Base-by-base conservation (phyloP, 2,113 vertebrate species). In the Nesoenas mayeri region DNA sequence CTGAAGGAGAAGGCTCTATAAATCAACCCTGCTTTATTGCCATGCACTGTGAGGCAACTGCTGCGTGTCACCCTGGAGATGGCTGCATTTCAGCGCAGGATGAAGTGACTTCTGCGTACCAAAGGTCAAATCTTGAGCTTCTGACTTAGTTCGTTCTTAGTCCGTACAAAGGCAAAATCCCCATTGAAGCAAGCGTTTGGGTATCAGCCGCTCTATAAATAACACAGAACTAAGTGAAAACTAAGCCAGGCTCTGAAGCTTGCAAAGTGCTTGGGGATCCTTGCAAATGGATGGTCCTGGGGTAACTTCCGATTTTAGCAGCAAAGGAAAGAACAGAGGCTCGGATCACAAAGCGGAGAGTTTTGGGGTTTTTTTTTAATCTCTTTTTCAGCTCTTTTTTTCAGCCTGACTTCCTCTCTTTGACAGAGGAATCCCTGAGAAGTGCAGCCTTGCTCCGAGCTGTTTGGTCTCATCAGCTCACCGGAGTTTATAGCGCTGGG, bases 271-370 rank as follows among this genome's bases (percentile, higher is more conserved):
- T 91, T 29, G 83, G 93, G 86, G 83, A 95, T 93, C 72, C 80
- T 94, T 69, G 70, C 83, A 78, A 93, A 92, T 2, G 17, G 74
- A 69, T 38, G 15, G 77, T 72, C 69, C 86, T 44, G 89, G 57
- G 88, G 86, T 87, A 95, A 89, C 77, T 89, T 96, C 91, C 29
- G 15, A 72, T 89, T 96, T 93, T 65, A 89, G 73, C 73, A 97
- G 79, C 61, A 93, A 94, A 95, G 71, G 67, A 18, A 96, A 96
- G 96, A 97, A 94, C 88, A 97, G 93, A 97, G 79, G 50, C 84
- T 92, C 0, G 2, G 86, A 86, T 92, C 85, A 88, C 72, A 92
- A 72, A 91, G 94, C 14, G 21, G 57, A 22, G 65, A 61, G 48
- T 22, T 21, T 48, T 21, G 47, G 71, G 31, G 2, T 2, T 69